Percentiles rank a stretch among this genome's conserved stretches.
Conservation (phyloP, 2,888 invertebrate species). For the Cheilosia urbana region DNA sequence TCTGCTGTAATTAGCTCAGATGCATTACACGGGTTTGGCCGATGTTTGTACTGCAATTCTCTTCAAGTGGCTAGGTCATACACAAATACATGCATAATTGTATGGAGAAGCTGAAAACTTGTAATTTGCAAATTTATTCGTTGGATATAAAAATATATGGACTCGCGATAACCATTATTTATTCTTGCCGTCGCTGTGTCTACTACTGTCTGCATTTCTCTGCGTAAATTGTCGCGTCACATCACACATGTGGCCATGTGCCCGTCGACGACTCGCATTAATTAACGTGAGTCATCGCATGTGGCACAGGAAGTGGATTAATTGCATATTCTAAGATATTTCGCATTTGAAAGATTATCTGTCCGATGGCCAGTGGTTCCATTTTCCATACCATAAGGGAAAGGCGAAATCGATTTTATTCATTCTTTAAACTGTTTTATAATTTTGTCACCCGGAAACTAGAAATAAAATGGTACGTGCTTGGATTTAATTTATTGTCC, state of each 20-base stretch:
- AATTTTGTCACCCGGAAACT: not conserved
- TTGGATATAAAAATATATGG: not conserved
- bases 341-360: slow-evolving; percentile 27
- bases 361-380: not conserved
- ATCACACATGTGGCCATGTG: no score
- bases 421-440: not conserved
- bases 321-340: slow-evolving; percentile 38
- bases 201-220: not conserved
- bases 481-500: slow-evolving; percentile 29
- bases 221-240: slow-evolving; percentile 14
- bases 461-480: slow-evolving; percentile 12
- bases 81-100: not conserved
- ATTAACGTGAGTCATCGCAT: slow-evolving; percentile 49
- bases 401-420: not conserved
- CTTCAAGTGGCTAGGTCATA: slow-evolving; percentile 36
- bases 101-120: not conserved
- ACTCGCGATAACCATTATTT: not conserved
- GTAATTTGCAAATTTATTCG: not conserved
- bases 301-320: slow-evolving; percentile 53
- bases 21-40: slow-evolving; percentile 40
- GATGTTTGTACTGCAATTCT: slow-evolving; percentile 43
- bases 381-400: slow-evolving; percentile 1
- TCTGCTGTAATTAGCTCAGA: slow-evolving; percentile 59
- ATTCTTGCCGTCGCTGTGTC: slow-evolving; percentile 38
- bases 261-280: slow-evolving; percentile 35